Evolutionary conservation across 2,797 vertebrate species (phyloP).

Genomic region (Silurus lanzhouensis): DNA sequence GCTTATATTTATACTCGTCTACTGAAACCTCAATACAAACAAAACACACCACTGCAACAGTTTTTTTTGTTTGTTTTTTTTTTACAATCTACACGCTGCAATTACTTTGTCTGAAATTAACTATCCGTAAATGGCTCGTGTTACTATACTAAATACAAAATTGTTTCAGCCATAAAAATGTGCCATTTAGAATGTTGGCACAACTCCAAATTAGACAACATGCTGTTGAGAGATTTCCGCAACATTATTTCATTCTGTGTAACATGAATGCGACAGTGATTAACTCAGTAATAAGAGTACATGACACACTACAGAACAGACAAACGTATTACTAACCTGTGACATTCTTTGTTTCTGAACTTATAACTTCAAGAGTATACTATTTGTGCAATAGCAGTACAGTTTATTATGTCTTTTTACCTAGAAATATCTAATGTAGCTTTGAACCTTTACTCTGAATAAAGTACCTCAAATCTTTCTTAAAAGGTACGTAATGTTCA

Average conservation of each 20-base stretch:
- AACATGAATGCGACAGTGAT: background rate
- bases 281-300: background rate
- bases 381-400: background rate
- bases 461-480: background rate
- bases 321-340: background rate
- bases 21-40: background rate
- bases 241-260: background rate
- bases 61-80: background rate
- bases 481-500: background rate
- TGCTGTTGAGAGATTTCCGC: background rate
- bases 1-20: background rate
- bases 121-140: background rate
- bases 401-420: background rate
- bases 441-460: background rate
- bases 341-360: background rate
- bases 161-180: background rate
- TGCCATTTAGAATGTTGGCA: background rate
- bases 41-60: too few relatives aligned
- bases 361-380: background rate
- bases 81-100: background rate
- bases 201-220: background rate
- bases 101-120: slow-evolving; percentile 1
- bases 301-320: background rate
- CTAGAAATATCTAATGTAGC: too few relatives aligned
- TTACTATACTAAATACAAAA: background rate